Evolutionary conservation across 2,113 vertebrate species (phyloP).

Genomic region (Tonatia bakeri): DNA sequence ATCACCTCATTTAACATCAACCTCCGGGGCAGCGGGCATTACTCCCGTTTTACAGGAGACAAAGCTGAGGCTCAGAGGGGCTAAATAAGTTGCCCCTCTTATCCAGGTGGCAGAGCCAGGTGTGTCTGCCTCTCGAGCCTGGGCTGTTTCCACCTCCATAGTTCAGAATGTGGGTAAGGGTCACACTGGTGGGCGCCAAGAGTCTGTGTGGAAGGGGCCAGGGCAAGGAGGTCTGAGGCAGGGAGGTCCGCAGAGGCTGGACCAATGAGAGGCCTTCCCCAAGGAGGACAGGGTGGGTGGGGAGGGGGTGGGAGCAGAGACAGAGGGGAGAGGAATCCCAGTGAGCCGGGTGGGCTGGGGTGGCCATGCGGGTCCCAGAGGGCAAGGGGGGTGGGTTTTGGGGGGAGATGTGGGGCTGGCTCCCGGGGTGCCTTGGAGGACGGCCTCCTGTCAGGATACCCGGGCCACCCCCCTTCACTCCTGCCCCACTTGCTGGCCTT

Average conservation of each 20-base stretch:
- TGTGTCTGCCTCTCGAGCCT: background rate
- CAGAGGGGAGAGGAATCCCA: background rate
- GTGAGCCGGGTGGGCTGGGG: too few relatives aligned
- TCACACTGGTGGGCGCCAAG: background rate
- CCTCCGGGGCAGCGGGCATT: background rate
- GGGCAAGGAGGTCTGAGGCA: background rate
- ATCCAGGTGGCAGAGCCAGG: background rate
- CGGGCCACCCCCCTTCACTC: too few relatives aligned
- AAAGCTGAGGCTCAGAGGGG: background rate
- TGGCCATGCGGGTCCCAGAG: background rate
- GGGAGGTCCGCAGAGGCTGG: too few relatives aligned
- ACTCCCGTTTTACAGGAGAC: background rate
- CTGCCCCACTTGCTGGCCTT: background rate
- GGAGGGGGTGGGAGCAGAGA: background rate
- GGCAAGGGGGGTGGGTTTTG: background rate
- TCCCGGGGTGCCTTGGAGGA: background rate
- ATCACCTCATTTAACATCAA: background rate
- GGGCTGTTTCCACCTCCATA: background rate
- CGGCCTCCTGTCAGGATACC: background rate
- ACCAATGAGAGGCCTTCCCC: background rate
- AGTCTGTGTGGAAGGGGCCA: background rate
- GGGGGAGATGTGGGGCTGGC: background rate
- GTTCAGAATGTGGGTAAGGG: background rate
- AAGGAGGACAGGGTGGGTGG: background rate
- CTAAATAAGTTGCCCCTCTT: background rate